A percentile compares a stretch with the other conserved stretches of the same genome.
These are phyloP conservation scores for Pseudoatta argentina DNA, from an alignment of 1,140 invertebrate species.

Conservation along the genomic window DNA sequence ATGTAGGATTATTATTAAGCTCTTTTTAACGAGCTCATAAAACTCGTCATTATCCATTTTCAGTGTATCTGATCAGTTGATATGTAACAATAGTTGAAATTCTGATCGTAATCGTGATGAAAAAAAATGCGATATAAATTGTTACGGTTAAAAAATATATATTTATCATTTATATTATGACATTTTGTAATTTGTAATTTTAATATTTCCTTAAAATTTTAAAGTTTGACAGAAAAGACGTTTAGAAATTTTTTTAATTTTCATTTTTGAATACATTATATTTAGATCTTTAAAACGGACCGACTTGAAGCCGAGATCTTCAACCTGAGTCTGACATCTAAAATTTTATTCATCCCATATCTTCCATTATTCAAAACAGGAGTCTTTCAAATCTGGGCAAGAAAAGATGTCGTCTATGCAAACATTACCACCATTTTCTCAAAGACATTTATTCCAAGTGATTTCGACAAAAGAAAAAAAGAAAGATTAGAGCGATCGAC, in stretches of 20 bases:
- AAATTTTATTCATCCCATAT: constrained; percentile 60
- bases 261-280: background rate
- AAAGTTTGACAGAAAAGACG: background rate
- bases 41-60: constrained; percentile 17
- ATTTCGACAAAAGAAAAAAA: constrained; percentile 54
- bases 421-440: constrained; percentile 71
- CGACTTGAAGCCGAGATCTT: background rate
- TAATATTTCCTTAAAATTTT: constrained; percentile 7
- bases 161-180: background rate
- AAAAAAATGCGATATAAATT: background rate
- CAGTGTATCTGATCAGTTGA: background rate
- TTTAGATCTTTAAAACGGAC: constrained; percentile 34
- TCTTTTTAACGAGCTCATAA: constrained; percentile 60
- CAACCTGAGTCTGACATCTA: constrained; percentile 26
- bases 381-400: constrained; percentile 62
- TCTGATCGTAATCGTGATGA: background rate
- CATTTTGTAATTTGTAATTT: background rate
- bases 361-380: constrained; percentile 73
- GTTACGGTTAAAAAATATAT: background rate
- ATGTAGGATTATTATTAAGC: constrained; percentile 50
- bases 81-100: background rate
- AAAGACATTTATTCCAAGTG: constrained; percentile 67
- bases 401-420: constrained; percentile 59
- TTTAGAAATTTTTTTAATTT: constrained; percentile 10
- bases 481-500: background rate